Evolutionary conservation across 2,888 invertebrate species (phyloP), one percentile per base, ranked within the genome.

Genomic region (Eilema griseolum): DNA sequence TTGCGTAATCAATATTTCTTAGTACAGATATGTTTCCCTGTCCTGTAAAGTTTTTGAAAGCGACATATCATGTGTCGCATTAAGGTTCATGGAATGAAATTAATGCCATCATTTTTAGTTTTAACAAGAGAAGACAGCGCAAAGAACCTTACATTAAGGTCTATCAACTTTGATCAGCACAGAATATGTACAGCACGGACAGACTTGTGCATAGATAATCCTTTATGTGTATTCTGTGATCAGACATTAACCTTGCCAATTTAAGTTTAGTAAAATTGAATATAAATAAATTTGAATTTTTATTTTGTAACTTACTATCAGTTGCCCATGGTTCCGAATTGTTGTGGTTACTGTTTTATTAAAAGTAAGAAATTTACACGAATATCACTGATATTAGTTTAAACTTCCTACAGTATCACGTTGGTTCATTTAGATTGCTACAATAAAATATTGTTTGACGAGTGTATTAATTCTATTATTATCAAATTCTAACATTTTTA

Each of bases 141-240:
- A 61, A 69, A 66, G 12, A 75, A 67, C 76, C 79, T 66, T 65
- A 61, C 46, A 78, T 82, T 86, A 87, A 84, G 78, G 79, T 85
- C 83, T 83, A 84, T 85, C 86, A 85, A 81, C 72, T 73, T 75
- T 80, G 69, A 83, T 85, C 80, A 85, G 84, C 83, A 79, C 70
- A 67, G 72, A 76, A 79, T 81, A 83, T 70, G 83, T 1, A 89
- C 86, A 7, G 92, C 91, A 12, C 86, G 88, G 65, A 69, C 73
- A 24, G 93, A 94, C 66, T 75, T 93, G 60, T 74, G 73, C 61
- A 8, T 72, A 16, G 75, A 83, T 8, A 85, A 86, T n/a, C 88
- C 89, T 14, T 70, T 82, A 28, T 95, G 95, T 88, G 72, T 91
- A 7, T 92, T 90, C 70, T 95, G 95, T 89, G 94, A 94, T 86